A percentile compares a stretch with the other conserved stretches of the same genome.
phyloP scores from a whole-genome alignment of 2,113 vertebrate species.

The Burhinus oedicnemus region DNA sequence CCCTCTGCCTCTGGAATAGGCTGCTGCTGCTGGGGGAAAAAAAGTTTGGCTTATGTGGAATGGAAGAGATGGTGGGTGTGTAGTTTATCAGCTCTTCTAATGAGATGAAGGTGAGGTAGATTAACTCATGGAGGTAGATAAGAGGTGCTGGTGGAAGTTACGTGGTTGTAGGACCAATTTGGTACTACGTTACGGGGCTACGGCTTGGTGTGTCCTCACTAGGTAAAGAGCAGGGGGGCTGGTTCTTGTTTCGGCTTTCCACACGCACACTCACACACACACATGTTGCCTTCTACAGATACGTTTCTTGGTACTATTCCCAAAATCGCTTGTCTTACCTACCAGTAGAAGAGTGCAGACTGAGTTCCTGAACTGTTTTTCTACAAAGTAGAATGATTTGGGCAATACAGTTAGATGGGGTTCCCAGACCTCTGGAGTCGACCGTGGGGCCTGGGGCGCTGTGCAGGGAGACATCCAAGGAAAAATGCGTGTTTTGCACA shows the following conservation, averaged over 20 bases:
- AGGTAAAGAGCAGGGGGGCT: background rate
- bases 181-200: background rate
- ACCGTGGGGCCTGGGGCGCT: accelerated
- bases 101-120: too few species aligned
- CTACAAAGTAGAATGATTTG: accelerated
- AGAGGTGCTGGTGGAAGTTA: background rate
- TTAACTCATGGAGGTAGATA: accelerated
- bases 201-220: background rate
- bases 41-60: background rate
- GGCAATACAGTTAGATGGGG: accelerated
- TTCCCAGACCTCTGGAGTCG: accelerated
- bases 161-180: accelerated
- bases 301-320: background rate
- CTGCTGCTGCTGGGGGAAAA: background rate
- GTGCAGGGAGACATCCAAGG: background rate
- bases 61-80: too few species aligned
- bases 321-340: background rate
- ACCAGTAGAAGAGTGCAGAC: accelerated
- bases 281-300: accelerated
- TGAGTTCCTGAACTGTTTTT: background rate
- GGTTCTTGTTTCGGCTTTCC: background rate
- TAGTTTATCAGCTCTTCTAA: accelerated
- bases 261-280: accelerated
- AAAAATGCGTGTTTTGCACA: accelerated
- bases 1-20: background rate